Evolutionary conservation across 2,797 vertebrate species (phyloP).

Genomic region (Spea hammondii): DNA sequence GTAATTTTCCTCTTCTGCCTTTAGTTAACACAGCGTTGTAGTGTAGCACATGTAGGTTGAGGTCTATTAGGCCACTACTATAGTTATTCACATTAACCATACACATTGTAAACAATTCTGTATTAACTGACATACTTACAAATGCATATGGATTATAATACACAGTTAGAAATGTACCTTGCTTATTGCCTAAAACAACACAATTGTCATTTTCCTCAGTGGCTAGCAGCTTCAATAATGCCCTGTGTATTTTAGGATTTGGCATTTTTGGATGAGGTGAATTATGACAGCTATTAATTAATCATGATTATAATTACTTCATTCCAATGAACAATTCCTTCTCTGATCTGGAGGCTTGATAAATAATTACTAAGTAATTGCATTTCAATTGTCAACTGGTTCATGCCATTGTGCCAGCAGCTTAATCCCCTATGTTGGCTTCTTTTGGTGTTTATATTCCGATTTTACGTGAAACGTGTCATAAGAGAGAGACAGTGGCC

Average conservation of each 20-base stretch:
- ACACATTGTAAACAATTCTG: too few relatives aligned
- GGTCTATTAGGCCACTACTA: too few relatives aligned
- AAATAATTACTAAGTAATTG: constrained; percentile 42
- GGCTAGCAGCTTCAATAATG: not conserved
- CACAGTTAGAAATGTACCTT: too few relatives aligned
- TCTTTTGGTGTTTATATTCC: constrained; percentile 20
- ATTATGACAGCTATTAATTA: constrained; percentile 37
- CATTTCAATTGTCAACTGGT: constrained; percentile 26
- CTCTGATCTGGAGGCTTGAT: constrained; percentile 30
- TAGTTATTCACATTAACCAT: too few relatives aligned
- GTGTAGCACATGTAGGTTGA: too few relatives aligned
- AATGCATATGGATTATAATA: too few relatives aligned
- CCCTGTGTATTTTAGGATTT: not conserved
- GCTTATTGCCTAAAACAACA: too few relatives aligned
- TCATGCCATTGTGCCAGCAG: constrained; percentile 24
- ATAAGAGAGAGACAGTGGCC: constrained; percentile 1
- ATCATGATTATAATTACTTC: constrained; percentile 34
- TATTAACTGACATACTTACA: too few relatives aligned
- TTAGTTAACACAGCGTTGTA: too few relatives aligned
- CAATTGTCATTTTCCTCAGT: too few relatives aligned
- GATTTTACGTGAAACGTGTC: constrained; percentile 37
- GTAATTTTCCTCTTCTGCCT: too few relatives aligned
- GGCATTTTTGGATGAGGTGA: constrained; percentile 5
- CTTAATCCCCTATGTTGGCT: constrained; percentile 37
- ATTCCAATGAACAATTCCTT: constrained; percentile 40